Evolutionary conservation across 2,113 vertebrate genomes (phyloP).

Genomic region (Plotosus lineatus): DNA sequence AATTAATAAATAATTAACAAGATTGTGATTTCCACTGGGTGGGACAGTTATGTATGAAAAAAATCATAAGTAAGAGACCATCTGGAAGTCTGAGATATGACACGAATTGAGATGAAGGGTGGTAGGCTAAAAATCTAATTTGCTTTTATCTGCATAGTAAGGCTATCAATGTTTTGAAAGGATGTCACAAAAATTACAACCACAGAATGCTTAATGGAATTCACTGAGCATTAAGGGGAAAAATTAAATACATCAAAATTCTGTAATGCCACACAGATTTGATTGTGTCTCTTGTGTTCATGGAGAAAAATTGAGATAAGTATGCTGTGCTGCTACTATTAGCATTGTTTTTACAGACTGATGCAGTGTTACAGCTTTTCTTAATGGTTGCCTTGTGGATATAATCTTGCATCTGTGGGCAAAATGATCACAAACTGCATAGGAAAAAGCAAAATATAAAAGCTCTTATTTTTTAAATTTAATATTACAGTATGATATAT

Average conservation of each 20-base stretch:
- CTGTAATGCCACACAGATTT: background rate
- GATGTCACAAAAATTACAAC: conserved; percentile 3
- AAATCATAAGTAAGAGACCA: background rate
- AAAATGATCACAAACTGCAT: too few relatives aligned
- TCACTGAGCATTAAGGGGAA: background rate
- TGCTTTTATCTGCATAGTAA: background rate
- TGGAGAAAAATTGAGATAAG: background rate
- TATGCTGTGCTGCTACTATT: background rate
- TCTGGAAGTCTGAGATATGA: background rate
- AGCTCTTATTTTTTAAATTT: too few relatives aligned
- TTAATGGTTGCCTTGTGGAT: background rate
- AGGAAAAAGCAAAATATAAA: too few relatives aligned
- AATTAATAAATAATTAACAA: background rate
- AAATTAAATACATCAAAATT: background rate
- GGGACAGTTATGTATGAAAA: background rate
- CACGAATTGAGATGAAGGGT: background rate
- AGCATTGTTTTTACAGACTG: background rate
- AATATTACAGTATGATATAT: too few relatives aligned
- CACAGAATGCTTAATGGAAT: background rate
- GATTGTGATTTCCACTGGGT: background rate
- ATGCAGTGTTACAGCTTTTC: background rate
- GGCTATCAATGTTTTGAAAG: background rate
- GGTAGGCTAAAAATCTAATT: background rate
- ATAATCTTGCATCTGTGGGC: background rate
- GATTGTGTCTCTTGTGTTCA: background rate